Conservation (phyloP, 2,113 vertebrate genomes). For the Mesoclemmys tuberculata region DNA sequence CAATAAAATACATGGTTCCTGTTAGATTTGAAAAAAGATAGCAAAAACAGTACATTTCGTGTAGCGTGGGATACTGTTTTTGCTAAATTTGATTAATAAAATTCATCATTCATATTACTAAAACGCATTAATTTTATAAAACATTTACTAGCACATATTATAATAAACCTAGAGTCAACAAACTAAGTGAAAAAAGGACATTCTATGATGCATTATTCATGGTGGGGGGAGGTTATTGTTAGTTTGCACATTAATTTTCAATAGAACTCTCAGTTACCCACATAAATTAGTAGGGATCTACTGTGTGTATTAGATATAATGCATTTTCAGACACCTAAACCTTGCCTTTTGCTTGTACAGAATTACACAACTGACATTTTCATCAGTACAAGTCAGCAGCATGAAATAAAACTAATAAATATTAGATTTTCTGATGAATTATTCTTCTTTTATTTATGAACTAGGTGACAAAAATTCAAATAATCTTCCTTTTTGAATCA, state of each 20-base stretch:
- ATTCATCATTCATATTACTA: not conserved
- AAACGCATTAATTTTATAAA: not conserved
- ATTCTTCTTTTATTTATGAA: not conserved
- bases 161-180: not conserved
- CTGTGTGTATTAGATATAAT: not conserved
- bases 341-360: not conserved
- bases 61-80: not conserved
- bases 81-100: too few species aligned
- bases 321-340: not conserved
- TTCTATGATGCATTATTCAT: not conserved
- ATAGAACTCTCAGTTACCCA: not conserved
- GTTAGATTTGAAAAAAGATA: not conserved
- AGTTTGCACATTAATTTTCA: constrained; percentile 1
- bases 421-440: not conserved
- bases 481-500: not conserved
- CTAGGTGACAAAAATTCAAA: not conserved
- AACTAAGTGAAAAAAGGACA: not conserved
- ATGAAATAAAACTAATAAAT: not conserved
- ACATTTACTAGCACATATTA: not conserved
- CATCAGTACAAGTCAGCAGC: not conserved
- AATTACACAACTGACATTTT: not conserved
- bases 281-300: not conserved
- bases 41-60: not conserved
- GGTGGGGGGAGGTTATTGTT: not conserved
- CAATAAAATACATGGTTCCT: not conserved